A percentile compares a stretch with the other conserved stretches of the same genome.
Evolutionary conservation across 2,113 vertebrate species (phyloP).

Genomic region (Solenodon paradoxus): DNA sequence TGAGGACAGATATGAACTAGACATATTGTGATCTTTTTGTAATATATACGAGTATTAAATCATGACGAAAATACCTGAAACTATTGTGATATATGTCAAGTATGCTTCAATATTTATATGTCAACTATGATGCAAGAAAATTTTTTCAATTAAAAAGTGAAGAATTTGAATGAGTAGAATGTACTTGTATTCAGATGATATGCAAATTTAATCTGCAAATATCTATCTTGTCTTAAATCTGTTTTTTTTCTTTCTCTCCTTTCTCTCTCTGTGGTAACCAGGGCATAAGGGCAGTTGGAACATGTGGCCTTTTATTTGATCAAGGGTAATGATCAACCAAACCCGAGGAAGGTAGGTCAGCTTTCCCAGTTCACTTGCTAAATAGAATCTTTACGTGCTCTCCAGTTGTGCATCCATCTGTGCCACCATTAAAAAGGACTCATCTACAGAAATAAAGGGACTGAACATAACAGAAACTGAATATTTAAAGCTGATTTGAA

Average conservation of each 20-base stretch:
- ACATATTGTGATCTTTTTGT: background rate
- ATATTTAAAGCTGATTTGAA: background rate
- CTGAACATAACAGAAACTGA: background rate
- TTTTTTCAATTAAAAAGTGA: background rate
- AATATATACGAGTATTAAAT: background rate
- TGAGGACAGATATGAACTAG: background rate
- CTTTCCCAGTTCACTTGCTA: conserved; percentile 80
- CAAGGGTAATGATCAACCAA: conserved; percentile 90
- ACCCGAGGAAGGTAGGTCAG: conserved; percentile 79
- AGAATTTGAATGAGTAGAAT: background rate
- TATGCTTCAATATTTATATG: background rate
- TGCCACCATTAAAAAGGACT: conserved; percentile 51
- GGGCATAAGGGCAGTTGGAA: conserved; percentile 83
- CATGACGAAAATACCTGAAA: background rate
- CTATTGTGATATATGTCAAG: background rate
- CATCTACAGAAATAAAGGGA: conserved; percentile 44
- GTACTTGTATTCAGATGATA: background rate
- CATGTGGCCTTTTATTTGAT: conserved; percentile 89
- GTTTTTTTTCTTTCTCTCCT: conserved; percentile 64
- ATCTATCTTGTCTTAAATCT: conserved; percentile 50
- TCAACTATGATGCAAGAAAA: background rate
- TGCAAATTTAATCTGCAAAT: conserved; percentile 21
- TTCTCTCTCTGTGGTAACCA: conserved; percentile 81
- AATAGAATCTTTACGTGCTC: conserved; percentile 77
- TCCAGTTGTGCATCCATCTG: conserved; percentile 77